These are phyloP conservation scores for Lasioglossum zephyrum DNA, from an alignment of 2,888 invertebrate genomes.

Conservation along the genomic window DNA sequence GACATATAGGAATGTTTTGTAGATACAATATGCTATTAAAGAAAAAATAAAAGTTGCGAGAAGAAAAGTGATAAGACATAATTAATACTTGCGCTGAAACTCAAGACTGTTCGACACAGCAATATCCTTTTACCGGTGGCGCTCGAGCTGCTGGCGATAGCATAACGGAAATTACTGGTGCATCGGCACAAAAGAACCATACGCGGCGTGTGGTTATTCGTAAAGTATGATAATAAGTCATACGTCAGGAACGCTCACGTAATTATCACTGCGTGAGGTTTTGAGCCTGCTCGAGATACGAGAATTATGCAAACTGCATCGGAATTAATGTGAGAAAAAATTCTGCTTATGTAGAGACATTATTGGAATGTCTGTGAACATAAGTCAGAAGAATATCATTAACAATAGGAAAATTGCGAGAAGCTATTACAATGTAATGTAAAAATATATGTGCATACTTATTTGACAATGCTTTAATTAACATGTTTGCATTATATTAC, in stretches of 20 bases:
- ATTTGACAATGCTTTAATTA: neutral
- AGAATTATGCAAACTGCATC: conserved; percentile 30
- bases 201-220: conserved; percentile 7
- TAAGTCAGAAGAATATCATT: neutral
- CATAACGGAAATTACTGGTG: conserved; percentile 51
- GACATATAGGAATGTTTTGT: neutral
- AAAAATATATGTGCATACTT: too few relatives aligned
- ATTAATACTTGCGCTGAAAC: neutral
- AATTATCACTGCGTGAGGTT: conserved; percentile 35
- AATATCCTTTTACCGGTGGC: conserved; percentile 38
- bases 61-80: conserved; percentile 1
- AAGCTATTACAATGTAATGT: neutral
- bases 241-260: conserved; percentile 42
- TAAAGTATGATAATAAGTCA: conserved; percentile 47
- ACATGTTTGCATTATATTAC: neutral
- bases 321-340: conserved; percentile 16
- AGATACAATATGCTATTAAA: neutral
- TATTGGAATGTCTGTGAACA: neutral
- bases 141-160: conserved; percentile 26
- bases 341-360: neutral
- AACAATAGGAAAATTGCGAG: neutral
- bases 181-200: conserved; percentile 47
- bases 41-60: neutral
- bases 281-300: conserved; percentile 24
- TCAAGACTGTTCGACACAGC: neutral